A percentile compares a stretch with the other conserved stretches of the same genome.
Evolutionary conservation across 2,797 vertebrate species (phyloP).

Genomic region (Sebastes trivittatus): DNA sequence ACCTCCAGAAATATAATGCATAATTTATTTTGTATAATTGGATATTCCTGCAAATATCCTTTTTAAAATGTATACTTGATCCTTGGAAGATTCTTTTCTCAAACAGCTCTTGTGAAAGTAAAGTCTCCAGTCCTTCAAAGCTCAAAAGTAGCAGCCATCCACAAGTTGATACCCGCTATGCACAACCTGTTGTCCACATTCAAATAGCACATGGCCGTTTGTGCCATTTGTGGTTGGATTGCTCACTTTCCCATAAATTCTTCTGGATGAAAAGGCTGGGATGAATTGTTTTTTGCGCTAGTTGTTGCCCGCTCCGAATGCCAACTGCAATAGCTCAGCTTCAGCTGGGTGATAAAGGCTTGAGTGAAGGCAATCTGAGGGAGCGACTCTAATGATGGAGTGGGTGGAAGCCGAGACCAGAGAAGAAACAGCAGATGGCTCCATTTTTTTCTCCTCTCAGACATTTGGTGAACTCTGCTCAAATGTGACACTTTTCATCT

Average conservation of each 20-base stretch:
- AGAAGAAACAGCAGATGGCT: constrained; percentile 78
- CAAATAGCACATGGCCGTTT: constrained; percentile 19
- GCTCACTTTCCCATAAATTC: constrained; percentile 58
- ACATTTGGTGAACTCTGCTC: constrained; percentile 81
- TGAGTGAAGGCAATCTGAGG: constrained; percentile 69
- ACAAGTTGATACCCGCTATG: not conserved
- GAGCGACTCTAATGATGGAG: constrained; percentile 76
- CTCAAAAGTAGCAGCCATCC: not conserved
- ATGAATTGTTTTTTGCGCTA: constrained; percentile 64
- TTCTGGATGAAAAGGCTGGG: constrained; percentile 59
- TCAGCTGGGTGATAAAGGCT: constrained; percentile 71
- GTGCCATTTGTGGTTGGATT: constrained; percentile 44
- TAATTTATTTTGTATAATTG: not conserved
- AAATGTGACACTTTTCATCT: constrained; percentile 82
- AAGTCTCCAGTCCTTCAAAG: constrained; percentile 13
- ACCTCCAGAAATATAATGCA: not conserved
- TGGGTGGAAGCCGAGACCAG: constrained; percentile 75
- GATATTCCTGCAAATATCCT: not conserved
- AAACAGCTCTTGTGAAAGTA: constrained; percentile 3
- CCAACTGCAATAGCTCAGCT: constrained; percentile 66
- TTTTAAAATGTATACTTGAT: not conserved
- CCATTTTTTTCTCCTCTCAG: constrained; percentile 58
- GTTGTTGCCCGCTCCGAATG: constrained; percentile 59
- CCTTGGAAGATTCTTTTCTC: not conserved
- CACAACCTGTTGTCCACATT: constrained; percentile 47